phyloP scores from a whole-genome alignment of 1,140 invertebrate genomes.

The Tetranychus cinnabarinus region DNA sequence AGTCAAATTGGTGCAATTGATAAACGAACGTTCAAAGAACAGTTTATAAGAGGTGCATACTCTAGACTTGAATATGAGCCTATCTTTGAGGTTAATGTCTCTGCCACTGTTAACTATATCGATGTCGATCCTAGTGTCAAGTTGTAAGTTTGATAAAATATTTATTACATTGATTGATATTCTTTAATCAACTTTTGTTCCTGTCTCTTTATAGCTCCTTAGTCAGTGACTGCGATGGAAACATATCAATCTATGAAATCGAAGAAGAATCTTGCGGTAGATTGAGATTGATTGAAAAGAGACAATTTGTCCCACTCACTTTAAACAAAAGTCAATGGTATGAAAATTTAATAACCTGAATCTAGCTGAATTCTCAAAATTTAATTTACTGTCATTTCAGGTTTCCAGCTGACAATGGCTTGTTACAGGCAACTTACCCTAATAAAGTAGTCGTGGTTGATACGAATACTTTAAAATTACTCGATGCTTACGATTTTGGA shows the following conservation, averaged over 20 bases:
- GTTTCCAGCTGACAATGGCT: constrained; percentile 3
- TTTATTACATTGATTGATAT: too few species aligned
- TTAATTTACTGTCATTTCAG: background rate
- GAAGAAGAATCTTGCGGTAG: background rate
- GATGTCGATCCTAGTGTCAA: background rate
- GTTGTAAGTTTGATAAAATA: background rate
- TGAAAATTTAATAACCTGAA: background rate
- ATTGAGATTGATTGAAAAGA: background rate
- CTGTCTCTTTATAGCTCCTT: background rate
- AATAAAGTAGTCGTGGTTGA: background rate
- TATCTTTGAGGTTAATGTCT: background rate
- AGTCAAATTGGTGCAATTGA: too few species aligned
- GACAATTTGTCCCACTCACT: background rate
- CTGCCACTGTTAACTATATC: background rate
- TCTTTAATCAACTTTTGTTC: too few species aligned
- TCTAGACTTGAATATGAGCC: background rate
- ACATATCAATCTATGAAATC: background rate
- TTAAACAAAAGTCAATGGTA: constrained; percentile 2
- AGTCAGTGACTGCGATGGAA: background rate
- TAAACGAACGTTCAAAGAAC: too few species aligned
- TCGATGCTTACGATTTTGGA: background rate
- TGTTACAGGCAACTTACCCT: background rate
- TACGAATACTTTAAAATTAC: background rate
- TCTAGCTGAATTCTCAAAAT: too few species aligned
- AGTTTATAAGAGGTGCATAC: too few species aligned